Evolutionary conservation across 2,888 invertebrate species (phyloP).

Genomic region (Chrysina gloriosa): DNA sequence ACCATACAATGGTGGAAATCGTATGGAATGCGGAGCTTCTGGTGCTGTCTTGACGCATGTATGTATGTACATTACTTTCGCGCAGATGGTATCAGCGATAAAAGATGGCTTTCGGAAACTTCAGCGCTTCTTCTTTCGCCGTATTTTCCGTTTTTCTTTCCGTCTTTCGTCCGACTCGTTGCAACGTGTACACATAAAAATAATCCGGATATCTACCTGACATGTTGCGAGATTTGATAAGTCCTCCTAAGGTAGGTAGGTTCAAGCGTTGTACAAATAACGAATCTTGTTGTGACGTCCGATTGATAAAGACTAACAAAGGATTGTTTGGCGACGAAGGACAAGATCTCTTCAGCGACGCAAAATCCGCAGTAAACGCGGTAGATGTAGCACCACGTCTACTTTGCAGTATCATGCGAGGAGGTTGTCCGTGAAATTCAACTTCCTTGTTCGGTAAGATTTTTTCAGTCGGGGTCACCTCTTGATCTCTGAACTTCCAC

Average conservation of each 20-base stretch:
- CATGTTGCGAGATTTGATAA: not conserved
- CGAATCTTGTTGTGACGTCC: not conserved
- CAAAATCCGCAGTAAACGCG: not conserved
- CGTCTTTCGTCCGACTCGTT: not conserved
- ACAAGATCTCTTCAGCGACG: not conserved
- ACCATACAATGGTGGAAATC: conserved; percentile 19
- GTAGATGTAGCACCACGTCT: conserved; percentile 13
- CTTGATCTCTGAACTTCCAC: not conserved
- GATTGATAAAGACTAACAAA: not conserved
- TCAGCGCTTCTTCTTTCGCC: conserved; percentile 42
- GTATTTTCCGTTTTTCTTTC: not conserved
- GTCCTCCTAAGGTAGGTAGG: not conserved
- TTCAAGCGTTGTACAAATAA: not conserved
- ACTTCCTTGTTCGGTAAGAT: not conserved
- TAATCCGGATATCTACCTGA: not conserved
- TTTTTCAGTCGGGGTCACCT: not conserved
- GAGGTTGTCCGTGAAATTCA: no score
- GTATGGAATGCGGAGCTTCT: conserved; percentile 15
- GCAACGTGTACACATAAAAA: not conserved
- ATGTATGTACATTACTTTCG: conserved; percentile 53
- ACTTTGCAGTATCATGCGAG: no score
- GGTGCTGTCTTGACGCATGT: not conserved
- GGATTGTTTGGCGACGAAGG: not conserved
- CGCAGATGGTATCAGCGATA: conserved; percentile 57
- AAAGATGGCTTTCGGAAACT: conserved; percentile 58